Conservation (phyloP, 1,140 invertebrate genomes). For the Sipha flava region DNA sequence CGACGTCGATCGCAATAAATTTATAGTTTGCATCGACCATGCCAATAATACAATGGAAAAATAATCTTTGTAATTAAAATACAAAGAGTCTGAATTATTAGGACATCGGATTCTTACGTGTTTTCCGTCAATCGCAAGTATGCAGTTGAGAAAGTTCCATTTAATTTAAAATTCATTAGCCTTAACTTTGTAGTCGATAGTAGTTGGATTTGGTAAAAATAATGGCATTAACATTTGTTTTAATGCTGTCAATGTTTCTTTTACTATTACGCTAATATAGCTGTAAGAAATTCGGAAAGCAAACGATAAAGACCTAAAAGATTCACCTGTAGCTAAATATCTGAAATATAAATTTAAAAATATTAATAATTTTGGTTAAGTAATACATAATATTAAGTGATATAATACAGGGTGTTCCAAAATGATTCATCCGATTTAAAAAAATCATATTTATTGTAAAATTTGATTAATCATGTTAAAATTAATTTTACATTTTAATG, state of each 20-base stretch:
- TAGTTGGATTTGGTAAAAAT: background rate
- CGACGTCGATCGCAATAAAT: constrained; percentile 46
- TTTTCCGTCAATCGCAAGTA: too few relatives aligned
- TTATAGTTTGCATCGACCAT: constrained; percentile 47
- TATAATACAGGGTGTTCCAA: too few relatives aligned
- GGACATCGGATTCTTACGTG: constrained; percentile 42
- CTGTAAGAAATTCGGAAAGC: background rate
- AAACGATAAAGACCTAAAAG: background rate
- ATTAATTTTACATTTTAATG: too few relatives aligned
- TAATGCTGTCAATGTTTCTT: background rate
- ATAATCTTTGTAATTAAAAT: too few relatives aligned
- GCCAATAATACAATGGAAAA: constrained; percentile 47
- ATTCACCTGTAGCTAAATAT: too few relatives aligned
- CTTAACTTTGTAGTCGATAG: constrained; percentile 34
- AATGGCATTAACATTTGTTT: background rate
- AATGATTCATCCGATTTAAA: too few relatives aligned
- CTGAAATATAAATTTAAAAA: too few relatives aligned
- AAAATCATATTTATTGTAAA: too few relatives aligned
- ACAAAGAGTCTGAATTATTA: constrained; percentile 42
- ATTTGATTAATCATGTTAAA: too few relatives aligned
- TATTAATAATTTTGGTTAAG: too few relatives aligned
- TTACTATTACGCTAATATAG: background rate
- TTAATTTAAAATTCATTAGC: constrained; percentile 37
- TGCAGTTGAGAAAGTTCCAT: constrained; percentile 40
- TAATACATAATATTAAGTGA: too few relatives aligned